These are phyloP conservation scores for Drosophila sucinea DNA, from an alignment of 1,140 invertebrate species.

Conservation along the genomic window DNA sequence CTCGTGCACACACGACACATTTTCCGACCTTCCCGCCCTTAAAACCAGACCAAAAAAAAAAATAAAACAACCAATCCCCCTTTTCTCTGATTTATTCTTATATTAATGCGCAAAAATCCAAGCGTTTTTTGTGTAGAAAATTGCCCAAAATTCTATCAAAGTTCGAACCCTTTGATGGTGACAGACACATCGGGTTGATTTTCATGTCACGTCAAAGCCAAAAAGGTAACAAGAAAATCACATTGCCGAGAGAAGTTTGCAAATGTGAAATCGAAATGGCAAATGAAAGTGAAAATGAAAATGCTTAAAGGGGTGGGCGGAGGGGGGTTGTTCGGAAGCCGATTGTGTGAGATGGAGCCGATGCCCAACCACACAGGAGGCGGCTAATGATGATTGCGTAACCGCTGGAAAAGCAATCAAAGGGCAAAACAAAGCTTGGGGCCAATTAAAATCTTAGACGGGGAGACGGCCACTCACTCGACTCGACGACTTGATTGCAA, in stretches of 20 bases:
- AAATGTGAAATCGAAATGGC: slow-evolving; percentile 12
- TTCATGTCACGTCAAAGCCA: slow-evolving; percentile 52
- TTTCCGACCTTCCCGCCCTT: neutral
- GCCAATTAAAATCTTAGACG: slow-evolving; percentile 57
- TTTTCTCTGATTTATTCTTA: slow-evolving; percentile 32
- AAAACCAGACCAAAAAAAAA: neutral
- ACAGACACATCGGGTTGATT: slow-evolving; percentile 26
- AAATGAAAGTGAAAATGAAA: neutral
- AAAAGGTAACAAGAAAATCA: slow-evolving; percentile 48
- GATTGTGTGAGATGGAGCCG: neutral
- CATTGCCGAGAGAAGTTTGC: slow-evolving; percentile 34
- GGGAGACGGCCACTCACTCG: neutral
- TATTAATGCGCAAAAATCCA: slow-evolving; percentile 64
- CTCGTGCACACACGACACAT: slow-evolving; percentile 50
- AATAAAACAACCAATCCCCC: slow-evolving; percentile 23
- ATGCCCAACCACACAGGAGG: slow-evolving; percentile 3
- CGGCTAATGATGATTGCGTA: slow-evolving; percentile 73
- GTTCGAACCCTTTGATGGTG: slow-evolving; percentile 64
- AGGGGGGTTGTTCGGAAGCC: no score
- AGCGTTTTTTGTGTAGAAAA: slow-evolving; percentile 62
- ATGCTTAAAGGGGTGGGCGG: neutral
- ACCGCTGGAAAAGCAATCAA: slow-evolving; percentile 58
- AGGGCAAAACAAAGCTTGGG: slow-evolving; percentile 58
- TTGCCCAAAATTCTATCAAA: slow-evolving; percentile 74
- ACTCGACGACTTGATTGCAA: slow-evolving; percentile 25